phyloP scores from a whole-genome alignment of 2,797 vertebrate species.

The Manis pentadactyla region DNA sequence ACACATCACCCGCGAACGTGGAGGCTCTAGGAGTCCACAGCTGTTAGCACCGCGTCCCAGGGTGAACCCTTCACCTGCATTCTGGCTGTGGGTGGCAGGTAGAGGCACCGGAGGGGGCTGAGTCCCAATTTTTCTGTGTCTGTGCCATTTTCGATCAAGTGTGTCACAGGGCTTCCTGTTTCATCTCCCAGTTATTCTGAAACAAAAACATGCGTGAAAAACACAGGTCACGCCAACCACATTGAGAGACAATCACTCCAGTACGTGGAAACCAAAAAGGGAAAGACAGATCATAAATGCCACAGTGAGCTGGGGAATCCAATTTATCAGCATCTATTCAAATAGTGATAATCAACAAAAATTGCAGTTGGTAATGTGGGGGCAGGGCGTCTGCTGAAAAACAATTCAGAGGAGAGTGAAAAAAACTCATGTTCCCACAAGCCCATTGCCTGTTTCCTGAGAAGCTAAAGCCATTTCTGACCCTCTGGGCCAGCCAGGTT shows the following conservation, averaged over 20 bases:
- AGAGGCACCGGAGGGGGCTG: conserved; percentile 25
- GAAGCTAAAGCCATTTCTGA: neutral
- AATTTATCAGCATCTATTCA: conserved; percentile 54
- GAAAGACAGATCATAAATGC: conserved; percentile 54
- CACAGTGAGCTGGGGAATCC: neutral
- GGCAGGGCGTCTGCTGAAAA: neutral
- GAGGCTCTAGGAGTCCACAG: neutral
- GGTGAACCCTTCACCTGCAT: conserved; percentile 5
- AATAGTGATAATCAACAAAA: conserved; percentile 5
- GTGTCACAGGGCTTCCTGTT: conserved; percentile 83
- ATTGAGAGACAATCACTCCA: conserved; percentile 60
- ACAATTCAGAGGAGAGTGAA: conserved; percentile 25
- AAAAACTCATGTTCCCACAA: conserved; percentile 4
- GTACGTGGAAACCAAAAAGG: conserved; percentile 71
- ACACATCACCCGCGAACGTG: neutral
- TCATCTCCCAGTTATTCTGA: conserved; percentile 85
- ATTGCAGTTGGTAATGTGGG: neutral
- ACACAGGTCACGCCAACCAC: conserved; percentile 80
- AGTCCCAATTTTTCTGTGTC: conserved; percentile 76
- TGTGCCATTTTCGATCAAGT: conserved; percentile 82
- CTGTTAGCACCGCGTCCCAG: neutral
- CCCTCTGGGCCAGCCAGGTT: neutral
- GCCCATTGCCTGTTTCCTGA: neutral
- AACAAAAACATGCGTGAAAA: conserved; percentile 84
- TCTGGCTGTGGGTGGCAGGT: conserved; percentile 12